A percentile compares a stretch with the other conserved stretches of the same genome.
Conservation (phyloP, 1,140 invertebrate species). For the Chironomus tepperi region DNA sequence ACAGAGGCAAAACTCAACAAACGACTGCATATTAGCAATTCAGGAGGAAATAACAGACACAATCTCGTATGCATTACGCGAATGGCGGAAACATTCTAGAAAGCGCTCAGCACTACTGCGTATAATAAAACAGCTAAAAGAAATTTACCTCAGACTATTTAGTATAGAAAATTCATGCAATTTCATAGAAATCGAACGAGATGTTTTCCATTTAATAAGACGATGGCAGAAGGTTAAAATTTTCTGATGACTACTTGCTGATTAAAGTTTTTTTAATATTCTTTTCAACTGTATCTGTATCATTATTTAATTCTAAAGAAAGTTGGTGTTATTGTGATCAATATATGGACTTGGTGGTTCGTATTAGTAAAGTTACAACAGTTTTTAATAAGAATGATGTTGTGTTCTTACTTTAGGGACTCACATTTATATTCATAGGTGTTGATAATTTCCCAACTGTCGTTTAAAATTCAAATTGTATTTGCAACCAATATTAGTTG, state of each 20-base stretch:
- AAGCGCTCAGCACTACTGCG: neutral
- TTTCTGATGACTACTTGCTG: neutral
- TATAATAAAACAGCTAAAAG: neutral
- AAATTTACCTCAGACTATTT: neutral
- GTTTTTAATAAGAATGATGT: too few relatives aligned
- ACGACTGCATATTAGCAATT: neutral
- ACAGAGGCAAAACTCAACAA: slow-evolving; percentile 9
- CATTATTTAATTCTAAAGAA: too few relatives aligned
- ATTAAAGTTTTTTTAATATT: too few relatives aligned
- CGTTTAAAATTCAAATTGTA: too few relatives aligned
- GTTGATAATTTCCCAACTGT: too few relatives aligned
- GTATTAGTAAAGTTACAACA: too few relatives aligned
- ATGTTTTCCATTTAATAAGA: neutral
- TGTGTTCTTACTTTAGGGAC: too few relatives aligned
- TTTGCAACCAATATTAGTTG: too few relatives aligned
- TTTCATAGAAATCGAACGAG: neutral
- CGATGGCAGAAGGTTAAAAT: neutral
- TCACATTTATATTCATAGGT: too few relatives aligned
- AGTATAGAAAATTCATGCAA: neutral
- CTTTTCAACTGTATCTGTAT: too few relatives aligned
- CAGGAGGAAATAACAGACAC: neutral
- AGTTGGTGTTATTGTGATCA: too few relatives aligned
- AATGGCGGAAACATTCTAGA: neutral
- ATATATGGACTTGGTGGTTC: too few relatives aligned
- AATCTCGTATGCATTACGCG: neutral